Percentiles rank a stretch among this genome's conserved stretches.
Evolutionary conservation across 2,797 vertebrate genomes (phyloP).

Genomic region (Sphenopsis melanotis): DNA sequence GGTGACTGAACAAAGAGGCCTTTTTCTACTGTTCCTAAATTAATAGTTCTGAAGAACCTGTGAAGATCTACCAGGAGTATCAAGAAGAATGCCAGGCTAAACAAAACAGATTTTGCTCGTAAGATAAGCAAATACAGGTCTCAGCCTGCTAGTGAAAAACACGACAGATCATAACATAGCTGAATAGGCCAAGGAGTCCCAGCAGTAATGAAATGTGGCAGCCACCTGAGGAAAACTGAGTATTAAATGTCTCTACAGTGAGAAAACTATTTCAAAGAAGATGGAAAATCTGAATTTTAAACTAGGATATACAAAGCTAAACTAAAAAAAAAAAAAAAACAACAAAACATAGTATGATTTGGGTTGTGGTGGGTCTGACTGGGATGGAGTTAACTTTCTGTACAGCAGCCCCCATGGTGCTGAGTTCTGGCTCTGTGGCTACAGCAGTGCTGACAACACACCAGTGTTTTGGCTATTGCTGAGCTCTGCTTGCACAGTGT

Average conservation of each 20-base stretch:
- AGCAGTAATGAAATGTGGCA: not conserved
- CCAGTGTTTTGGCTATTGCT: not conserved
- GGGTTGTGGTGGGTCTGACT: not conserved
- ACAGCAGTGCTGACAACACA: not conserved
- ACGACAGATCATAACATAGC: not conserved
- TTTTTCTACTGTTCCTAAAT: not conserved
- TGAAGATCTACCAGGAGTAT: not conserved
- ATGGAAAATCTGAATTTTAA: not conserved
- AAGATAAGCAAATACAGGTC: not conserved
- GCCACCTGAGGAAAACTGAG: not conserved
- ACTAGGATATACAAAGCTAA: not conserved
- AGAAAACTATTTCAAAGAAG: not conserved
- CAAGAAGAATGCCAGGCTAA: not conserved
- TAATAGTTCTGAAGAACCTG: not conserved
- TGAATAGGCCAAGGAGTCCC: not conserved
- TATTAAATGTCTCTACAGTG: accelerated
- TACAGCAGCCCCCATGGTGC: not conserved
- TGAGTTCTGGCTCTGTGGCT: not conserved
- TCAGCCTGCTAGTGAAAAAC: not conserved
- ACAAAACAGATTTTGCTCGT: not conserved
- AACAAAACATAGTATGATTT: not conserved
- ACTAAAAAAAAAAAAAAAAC: not conserved
- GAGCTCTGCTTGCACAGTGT: not conserved
- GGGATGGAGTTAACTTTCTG: not conserved
- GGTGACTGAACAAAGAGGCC: not conserved